phyloP scores from a whole-genome alignment of 2,888 invertebrate species.

The Pollenia labialis region DNA sequence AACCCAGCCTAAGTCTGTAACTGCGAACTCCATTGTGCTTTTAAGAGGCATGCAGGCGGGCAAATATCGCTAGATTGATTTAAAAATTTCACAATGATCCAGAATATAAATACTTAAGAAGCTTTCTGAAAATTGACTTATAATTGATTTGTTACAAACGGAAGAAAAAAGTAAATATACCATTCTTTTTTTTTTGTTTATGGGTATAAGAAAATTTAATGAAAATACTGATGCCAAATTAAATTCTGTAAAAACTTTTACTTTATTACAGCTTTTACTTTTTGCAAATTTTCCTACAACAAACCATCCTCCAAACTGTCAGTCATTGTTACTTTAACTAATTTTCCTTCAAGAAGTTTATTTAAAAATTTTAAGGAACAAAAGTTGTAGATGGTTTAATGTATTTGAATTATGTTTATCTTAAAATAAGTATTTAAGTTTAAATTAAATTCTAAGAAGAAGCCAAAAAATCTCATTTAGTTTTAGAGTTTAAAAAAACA shows the following conservation, averaged over 20 bases:
- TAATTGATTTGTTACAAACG: too few relatives aligned
- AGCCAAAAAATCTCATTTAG: background rate
- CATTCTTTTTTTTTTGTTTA: too few relatives aligned
- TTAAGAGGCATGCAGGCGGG: too few relatives aligned
- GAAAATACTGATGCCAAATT: background rate
- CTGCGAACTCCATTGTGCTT: too few relatives aligned
- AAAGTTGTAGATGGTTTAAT: background rate
- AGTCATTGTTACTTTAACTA: slow-evolving; percentile 15
- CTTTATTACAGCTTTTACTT: slow-evolving; percentile 3
- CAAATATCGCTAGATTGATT: too few relatives aligned
- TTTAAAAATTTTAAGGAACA: slow-evolving; percentile 15
- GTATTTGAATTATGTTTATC: too few relatives aligned
- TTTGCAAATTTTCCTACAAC: background rate
- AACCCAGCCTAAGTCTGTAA: too few relatives aligned
- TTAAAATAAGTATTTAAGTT: background rate
- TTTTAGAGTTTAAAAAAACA: background rate
- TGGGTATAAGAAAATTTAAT: background rate
- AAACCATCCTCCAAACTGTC: background rate
- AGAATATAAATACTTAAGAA: too few relatives aligned
- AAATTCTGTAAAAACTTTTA: slow-evolving; percentile 17
- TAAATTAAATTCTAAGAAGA: background rate
- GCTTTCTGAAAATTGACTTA: too few relatives aligned
- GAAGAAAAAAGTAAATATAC: too few relatives aligned
- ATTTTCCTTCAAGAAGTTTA: background rate
- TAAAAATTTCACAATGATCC: too few relatives aligned